A percentile compares a stretch with the other conserved stretches of the same genome.
Evolutionary conservation across 2,888 invertebrate genomes (phyloP).

Genomic region (Campaea margaritaria): DNA sequence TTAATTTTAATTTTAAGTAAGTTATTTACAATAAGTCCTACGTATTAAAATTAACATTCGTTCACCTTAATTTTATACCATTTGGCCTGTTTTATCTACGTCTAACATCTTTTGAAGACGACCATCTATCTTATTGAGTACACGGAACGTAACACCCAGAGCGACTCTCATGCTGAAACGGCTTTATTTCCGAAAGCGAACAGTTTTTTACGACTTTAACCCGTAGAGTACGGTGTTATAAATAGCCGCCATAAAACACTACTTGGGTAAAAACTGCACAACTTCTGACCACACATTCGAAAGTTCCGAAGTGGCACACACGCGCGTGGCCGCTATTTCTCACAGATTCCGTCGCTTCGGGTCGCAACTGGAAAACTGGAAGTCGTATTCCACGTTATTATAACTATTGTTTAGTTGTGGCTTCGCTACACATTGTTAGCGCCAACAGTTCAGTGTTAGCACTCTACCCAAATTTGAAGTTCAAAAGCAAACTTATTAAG

Average conservation of each 20-base stretch:
- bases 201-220: slow-evolving; percentile 37
- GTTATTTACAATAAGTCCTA: slow-evolving; percentile 35
- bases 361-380: slow-evolving; percentile 27
- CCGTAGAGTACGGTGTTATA: slow-evolving; percentile 39
- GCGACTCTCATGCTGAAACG: slow-evolving; percentile 30
- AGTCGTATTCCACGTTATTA: slow-evolving; percentile 35
- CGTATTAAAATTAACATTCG: slow-evolving; percentile 29
- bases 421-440: slow-evolving; percentile 27
- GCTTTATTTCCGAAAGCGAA: slow-evolving; percentile 34
- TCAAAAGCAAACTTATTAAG: slow-evolving; percentile 9
- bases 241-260: slow-evolving; percentile 44
- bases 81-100: slow-evolving; percentile 67
- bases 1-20: slow-evolving; percentile 1
- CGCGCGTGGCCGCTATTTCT: slow-evolving; percentile 40
- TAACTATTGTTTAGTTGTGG: slow-evolving; percentile 33
- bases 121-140: slow-evolving; percentile 30
- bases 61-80: slow-evolving; percentile 38
- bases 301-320: slow-evolving; percentile 41
- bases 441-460: slow-evolving; percentile 21
- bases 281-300: slow-evolving; percentile 44
- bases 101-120: slow-evolving; percentile 50
- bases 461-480: slow-evolving; percentile 15
- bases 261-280: slow-evolving; percentile 44
- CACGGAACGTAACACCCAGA: slow-evolving; percentile 23
- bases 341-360: slow-evolving; percentile 29